Evolutionary conservation across 2,888 invertebrate genomes (phyloP).

Genomic region (Caenorhabditis japonica): DNA sequence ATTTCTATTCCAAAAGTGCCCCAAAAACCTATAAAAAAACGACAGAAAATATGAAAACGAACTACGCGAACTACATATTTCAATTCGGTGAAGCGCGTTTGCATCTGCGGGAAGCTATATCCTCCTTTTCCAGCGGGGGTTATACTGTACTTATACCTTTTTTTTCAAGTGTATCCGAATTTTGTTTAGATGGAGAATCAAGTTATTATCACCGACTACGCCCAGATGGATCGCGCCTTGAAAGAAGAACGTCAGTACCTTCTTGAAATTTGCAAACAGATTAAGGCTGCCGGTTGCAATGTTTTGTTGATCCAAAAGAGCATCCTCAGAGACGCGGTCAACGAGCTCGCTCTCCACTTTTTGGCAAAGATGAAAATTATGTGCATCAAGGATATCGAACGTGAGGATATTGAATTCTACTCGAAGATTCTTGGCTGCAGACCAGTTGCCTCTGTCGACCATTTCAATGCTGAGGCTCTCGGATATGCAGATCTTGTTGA

Average conservation of each 20-base stretch:
- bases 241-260: conserved; percentile 98
- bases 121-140: no score
- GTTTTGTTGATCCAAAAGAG: conserved; percentile 92
- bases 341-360: conserved; percentile 96
- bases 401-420: conserved; percentile 97
- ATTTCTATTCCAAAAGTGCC: no score
- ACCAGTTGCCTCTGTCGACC: conserved; percentile 98
- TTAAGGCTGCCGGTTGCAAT: conserved; percentile 98
- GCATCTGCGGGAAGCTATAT: no score
- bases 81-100: no score
- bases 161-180: no score
- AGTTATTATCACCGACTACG: conserved; percentile 93
- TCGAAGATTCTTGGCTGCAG: conserved; percentile 83
- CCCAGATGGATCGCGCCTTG: conserved; percentile 98
- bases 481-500: conserved; percentile 93
- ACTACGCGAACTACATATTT: no score
- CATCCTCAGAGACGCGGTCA: conserved; percentile 91
- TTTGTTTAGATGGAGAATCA: conserved; percentile 81
- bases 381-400: conserved; percentile 96
- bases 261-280: conserved; percentile 96
- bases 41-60: no score
- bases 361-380: conserved; percentile 98
- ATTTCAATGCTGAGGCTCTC: conserved; percentile 92
- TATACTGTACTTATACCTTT: no score
- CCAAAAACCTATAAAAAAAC: no score